These are phyloP conservation scores for Nyctibius grandis DNA, from an alignment of 2,797 vertebrate genomes.

Conservation along the genomic window DNA sequence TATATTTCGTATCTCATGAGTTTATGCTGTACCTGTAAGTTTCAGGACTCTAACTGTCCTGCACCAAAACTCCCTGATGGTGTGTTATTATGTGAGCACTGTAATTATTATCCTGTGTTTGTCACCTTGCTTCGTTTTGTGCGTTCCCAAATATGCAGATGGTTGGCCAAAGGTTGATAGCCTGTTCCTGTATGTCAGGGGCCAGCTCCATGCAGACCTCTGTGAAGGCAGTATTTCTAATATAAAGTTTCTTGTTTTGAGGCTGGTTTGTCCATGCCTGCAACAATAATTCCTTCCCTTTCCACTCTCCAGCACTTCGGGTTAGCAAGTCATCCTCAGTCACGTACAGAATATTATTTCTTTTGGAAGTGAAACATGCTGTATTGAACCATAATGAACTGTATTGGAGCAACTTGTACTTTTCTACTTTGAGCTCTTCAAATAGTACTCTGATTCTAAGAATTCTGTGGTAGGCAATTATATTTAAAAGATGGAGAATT, in stretches of 20 bases:
- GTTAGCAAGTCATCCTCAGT: neutral
- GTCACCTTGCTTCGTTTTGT: neutral
- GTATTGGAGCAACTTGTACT: neutral
- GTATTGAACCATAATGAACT: neutral
- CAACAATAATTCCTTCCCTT: neutral
- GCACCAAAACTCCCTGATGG: neutral
- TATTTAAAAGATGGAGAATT: neutral
- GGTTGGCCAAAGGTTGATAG: neutral
- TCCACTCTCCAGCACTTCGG: rapidly evolving
- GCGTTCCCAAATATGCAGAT: neutral
- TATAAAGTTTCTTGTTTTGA: neutral
- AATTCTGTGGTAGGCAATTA: neutral
- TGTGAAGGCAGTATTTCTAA: neutral
- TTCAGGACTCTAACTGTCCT: neutral
- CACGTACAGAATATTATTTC: neutral
- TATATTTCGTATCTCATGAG: rapidly evolving
- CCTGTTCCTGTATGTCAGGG: neutral
- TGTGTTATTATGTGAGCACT: neutral
- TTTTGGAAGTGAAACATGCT: neutral
- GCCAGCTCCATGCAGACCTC: neutral
- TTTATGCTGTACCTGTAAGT: neutral
- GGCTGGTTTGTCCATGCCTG: neutral
- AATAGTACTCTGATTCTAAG: neutral
- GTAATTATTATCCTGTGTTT: neutral
- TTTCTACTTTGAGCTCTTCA: neutral